Evolutionary conservation across 2,888 invertebrate genomes (phyloP).

Genomic region (Eretmocerus hayati): DNA sequence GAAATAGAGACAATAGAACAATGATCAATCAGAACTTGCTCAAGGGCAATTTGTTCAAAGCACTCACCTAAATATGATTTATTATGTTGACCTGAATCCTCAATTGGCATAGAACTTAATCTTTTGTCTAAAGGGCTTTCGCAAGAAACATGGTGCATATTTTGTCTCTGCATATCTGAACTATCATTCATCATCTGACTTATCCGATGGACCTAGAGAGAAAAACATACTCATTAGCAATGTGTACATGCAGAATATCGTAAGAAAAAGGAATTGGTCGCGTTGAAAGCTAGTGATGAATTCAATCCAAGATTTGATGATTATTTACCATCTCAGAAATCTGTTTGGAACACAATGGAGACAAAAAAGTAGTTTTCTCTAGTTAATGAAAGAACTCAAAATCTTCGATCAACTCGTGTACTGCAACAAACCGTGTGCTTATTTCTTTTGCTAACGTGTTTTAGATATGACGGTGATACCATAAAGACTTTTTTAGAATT

Average conservation of each 20-base stretch:
- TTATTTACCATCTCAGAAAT: not conserved
- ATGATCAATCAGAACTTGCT: too few relatives aligned
- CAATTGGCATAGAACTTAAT: constrained; percentile 23
- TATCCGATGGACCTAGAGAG: constrained; percentile 43
- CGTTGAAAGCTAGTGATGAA: not conserved
- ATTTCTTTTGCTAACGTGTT: too few relatives aligned
- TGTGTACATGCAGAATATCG: too few relatives aligned
- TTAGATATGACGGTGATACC: too few relatives aligned
- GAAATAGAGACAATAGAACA: too few relatives aligned
- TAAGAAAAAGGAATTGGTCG: not conserved
- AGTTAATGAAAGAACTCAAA: too few relatives aligned
- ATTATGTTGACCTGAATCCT: constrained; percentile 60
- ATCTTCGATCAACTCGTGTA: too few relatives aligned
- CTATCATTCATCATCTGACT: constrained; percentile 45
- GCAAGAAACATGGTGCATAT: constrained; percentile 39
- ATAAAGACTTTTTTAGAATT: too few relatives aligned
- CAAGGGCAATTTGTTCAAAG: too few relatives aligned
- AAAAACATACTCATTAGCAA: not conserved
- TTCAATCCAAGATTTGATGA: not conserved
- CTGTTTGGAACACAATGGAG: too few relatives aligned
- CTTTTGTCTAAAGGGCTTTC: constrained; percentile 43
- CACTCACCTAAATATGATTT: constrained; percentile 87
- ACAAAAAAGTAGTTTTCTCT: too few relatives aligned
- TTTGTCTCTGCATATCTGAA: constrained; percentile 42
- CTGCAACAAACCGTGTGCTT: too few relatives aligned